Evolutionary conservation across 2,113 vertebrate species (phyloP), one percentile per base, ranked within the genome.

Genomic region (Macaca mulatta): DNA sequence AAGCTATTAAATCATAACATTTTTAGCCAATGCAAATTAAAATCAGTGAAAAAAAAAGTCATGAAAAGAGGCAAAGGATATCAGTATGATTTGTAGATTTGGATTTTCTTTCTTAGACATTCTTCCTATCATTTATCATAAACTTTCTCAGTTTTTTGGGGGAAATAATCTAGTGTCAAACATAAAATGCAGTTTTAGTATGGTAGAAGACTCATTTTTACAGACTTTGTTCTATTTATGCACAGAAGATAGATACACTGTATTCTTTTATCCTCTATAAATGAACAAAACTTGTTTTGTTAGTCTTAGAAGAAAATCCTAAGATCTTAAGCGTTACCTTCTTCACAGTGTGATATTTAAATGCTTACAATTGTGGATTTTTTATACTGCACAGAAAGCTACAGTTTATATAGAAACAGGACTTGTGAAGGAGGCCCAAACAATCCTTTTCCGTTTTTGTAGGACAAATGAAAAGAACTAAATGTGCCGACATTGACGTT

Each of bases 391-490:
- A 75, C 50, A 67, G 11, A 30, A 92, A 93, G 13, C n/a, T 95
- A 25, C 75, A 40, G 9, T 95, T 89, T 57, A 72, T 25, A 22
- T 81, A 91, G 22, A 78, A 95, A 89, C 23, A 57, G 23, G 32
- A 93, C 50, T 64, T 85, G 27, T 82, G 50, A 91, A 30, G 35
- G 50, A 52, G 3, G 13, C 32, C 30, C 35, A 83, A 86, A 59
- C 96, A 30, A 92, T 89, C 83, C 25, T 90, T 92, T 14, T 64
- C 61, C 90, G 61, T 97, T 75, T 6, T 97, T 92, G 6, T 98
- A 99, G 99, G 99, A 83, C 99, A 99, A 92, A 98, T 99, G 98
- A 99, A 99, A 98, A 99, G 99, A 11, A 98, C 99, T 0, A 99
- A 99, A 97, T 99, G 99, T 88, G 99, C 99, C 0, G 99, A 99